A percentile compares a stretch with the other conserved stretches of the same genome.
Evolutionary conservation across 2,113 vertebrate species (phyloP).

Genomic region (Donacobius atricapilla): DNA sequence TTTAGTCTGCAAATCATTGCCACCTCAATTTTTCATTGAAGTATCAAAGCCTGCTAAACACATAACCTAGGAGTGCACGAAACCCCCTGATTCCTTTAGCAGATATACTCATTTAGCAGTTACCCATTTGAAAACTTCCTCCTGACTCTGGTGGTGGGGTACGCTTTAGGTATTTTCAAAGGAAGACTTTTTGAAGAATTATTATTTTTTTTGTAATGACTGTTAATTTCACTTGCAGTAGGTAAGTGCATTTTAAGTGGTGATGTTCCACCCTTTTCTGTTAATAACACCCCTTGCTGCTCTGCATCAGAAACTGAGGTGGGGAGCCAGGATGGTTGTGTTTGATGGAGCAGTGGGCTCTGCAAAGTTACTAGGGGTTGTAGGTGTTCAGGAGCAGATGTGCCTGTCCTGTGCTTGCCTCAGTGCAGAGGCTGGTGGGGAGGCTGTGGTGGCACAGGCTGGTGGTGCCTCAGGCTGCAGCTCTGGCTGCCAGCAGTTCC

Average conservation of each 20-base stretch:
- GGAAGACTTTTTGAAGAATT: background rate
- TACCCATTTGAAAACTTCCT: background rate
- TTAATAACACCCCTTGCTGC: background rate
- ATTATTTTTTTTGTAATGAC: background rate
- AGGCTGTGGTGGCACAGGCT: background rate
- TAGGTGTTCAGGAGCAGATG: background rate
- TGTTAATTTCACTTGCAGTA: background rate
- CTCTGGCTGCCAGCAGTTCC: rapidly evolving
- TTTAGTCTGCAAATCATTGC: constrained; percentile 73
- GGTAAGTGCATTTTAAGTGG: background rate
- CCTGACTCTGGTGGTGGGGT: background rate
- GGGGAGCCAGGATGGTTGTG: background rate
- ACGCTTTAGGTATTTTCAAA: background rate
- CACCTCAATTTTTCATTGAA: constrained; percentile 70
- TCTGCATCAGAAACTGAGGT: background rate
- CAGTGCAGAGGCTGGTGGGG: background rate
- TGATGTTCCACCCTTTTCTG: background rate
- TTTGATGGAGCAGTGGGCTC: background rate
- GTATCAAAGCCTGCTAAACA: constrained; percentile 66
- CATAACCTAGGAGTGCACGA: background rate
- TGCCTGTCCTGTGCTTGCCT: background rate
- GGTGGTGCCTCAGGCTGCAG: background rate
- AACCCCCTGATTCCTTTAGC: constrained; percentile 35
- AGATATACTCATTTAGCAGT: constrained; percentile 41
- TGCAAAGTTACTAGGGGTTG: background rate